phyloP scores from a whole-genome alignment of 1,140 invertebrate genomes.

The Drosophila persimilis region DNA sequence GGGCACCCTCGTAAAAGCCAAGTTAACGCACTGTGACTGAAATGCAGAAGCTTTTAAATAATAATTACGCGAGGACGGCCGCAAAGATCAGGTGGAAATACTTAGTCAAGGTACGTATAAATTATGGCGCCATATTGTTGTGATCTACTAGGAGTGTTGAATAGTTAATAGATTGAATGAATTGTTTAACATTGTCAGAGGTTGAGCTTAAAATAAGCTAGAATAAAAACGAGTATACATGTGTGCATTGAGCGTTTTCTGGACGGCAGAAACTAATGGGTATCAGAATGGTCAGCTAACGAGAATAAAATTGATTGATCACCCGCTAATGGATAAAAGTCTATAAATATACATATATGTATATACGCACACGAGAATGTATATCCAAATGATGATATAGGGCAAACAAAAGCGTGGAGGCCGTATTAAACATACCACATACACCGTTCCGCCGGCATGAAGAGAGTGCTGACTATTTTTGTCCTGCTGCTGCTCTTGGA shows the following conservation, averaged over 20 bases:
- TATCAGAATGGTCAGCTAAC: constrained; percentile 10
- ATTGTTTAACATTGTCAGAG: constrained; percentile 6
- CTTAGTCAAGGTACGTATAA: constrained; percentile 15
- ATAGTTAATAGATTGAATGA: constrained; percentile 9
- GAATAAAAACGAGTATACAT: not conserved
- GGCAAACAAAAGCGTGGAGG: not conserved
- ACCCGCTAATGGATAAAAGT: constrained; percentile 2
- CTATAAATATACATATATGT: constrained; percentile 4
- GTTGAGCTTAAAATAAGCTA: not conserved
- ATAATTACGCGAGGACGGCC: constrained; percentile 19
- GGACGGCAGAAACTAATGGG: not conserved
- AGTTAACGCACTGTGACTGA: constrained; percentile 39
- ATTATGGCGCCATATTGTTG: constrained; percentile 6
- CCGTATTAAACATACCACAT: not conserved
- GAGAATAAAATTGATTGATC: constrained; percentile 31
- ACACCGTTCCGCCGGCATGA: constrained; percentile 11
- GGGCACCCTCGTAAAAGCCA: not conserved
- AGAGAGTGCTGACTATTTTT: constrained; percentile 3
- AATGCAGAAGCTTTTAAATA: constrained; percentile 24
- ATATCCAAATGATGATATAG: constrained; percentile 2
- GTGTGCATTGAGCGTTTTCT: not conserved
- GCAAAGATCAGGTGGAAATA: constrained; percentile 21
- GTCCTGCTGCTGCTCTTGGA: constrained; percentile 14
- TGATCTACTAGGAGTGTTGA: constrained; percentile 1
- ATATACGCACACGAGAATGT: too few relatives aligned